Evolutionary conservation across 2,113 vertebrate genomes (phyloP).

Genomic region (Phasianus colchicus): DNA sequence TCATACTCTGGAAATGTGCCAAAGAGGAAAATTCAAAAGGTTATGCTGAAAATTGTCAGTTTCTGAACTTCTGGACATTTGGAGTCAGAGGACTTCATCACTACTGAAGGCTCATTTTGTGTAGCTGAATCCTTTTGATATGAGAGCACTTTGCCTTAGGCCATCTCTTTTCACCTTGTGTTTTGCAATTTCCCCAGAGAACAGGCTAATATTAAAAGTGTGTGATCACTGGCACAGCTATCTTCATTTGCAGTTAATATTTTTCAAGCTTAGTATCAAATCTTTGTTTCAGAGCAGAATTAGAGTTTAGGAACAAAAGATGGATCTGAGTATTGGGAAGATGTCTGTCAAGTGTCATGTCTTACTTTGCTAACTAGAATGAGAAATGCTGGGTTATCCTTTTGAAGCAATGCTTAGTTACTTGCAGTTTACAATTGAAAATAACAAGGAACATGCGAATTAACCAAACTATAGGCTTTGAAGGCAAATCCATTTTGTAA

Average conservation of each 20-base stretch:
- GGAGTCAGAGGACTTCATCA: neutral
- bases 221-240: neutral
- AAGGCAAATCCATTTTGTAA: neutral
- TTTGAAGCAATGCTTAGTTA: neutral
- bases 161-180: neutral
- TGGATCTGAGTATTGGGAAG: neutral
- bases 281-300: neutral
- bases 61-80: neutral
- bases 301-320: neutral
- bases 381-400: neutral
- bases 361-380: neutral
- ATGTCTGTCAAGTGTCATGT: neutral
- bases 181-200: neutral
- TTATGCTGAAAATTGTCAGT: neutral
- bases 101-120: neutral
- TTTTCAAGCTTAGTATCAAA: neutral
- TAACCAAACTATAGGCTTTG: neutral
- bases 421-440: neutral
- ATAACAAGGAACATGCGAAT: rapidly evolving
- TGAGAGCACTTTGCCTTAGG: neutral
- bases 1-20: neutral
- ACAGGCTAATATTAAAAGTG: neutral
- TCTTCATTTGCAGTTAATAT: neutral
- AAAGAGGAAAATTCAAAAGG: neutral
- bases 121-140: neutral